phyloP scores from a whole-genome alignment of 2,888 invertebrate species.

The Gasteruption jaculator region DNA sequence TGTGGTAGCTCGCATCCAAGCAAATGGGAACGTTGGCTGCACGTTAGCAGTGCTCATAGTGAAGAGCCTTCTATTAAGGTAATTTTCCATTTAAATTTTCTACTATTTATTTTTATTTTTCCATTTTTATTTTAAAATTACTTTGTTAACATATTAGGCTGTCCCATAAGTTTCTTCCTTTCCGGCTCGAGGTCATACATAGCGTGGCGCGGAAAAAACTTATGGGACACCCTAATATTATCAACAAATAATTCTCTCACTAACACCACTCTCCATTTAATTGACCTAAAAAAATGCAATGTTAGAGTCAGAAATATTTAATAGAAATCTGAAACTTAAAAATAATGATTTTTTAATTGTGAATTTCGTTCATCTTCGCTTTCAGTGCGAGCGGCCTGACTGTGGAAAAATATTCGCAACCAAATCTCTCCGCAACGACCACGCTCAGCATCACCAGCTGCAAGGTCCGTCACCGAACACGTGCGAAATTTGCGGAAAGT shows the following conservation, averaged over 20 bases:
- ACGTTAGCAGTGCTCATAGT: constrained; percentile 49
- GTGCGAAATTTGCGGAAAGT: constrained; percentile 53
- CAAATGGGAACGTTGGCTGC: constrained; percentile 54
- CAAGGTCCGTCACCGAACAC: constrained; percentile 51
- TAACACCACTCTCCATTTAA: too few relatives aligned
- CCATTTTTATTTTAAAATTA: too few relatives aligned
- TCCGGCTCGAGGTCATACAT: too few relatives aligned
- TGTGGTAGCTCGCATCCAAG: constrained; percentile 53
- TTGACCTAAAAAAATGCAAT: neutral
- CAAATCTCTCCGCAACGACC: constrained; percentile 49
- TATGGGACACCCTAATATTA: too few relatives aligned
- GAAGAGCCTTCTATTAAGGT: constrained; percentile 46
- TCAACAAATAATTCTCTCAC: too few relatives aligned
- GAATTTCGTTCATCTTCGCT: constrained; percentile 4
- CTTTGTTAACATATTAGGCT: too few relatives aligned
- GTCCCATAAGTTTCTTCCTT: too few relatives aligned
- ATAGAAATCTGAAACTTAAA: neutral
- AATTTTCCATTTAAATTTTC: too few relatives aligned
- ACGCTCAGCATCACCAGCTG: constrained; percentile 49
- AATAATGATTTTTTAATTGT: neutral
- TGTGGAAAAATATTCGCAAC: constrained; percentile 53
- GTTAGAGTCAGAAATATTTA: constrained; percentile 2
- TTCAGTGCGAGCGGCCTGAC: constrained; percentile 43
- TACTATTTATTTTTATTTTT: neutral
- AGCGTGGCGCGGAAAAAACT: too few relatives aligned